Conservation (phyloP, 1,140 invertebrate species). For the Coenobita brevimanus region DNA sequence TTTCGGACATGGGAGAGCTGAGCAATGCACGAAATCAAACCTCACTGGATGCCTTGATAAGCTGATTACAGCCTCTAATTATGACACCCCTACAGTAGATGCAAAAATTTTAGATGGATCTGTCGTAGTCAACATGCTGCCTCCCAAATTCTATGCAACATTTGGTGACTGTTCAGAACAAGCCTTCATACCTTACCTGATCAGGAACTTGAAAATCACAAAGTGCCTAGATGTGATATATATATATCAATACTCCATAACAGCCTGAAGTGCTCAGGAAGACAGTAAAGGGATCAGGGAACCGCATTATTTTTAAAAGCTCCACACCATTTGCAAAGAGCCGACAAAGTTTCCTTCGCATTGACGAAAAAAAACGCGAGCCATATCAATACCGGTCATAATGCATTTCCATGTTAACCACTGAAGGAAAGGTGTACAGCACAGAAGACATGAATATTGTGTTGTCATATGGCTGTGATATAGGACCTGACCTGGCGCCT, state of each 20-base stretch:
- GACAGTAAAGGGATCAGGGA: background rate
- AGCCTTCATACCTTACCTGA: too few species aligned
- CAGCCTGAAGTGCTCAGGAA: background rate
- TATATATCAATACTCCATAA: background rate
- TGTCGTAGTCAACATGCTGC: too few species aligned
- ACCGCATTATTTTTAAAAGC: too few species aligned
- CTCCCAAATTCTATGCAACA: too few species aligned
- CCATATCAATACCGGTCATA: background rate
- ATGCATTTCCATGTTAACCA: background rate
- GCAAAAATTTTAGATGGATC: too few species aligned
- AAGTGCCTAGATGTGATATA: background rate
- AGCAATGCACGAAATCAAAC: background rate
- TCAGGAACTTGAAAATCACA: background rate
- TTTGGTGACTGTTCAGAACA: too few species aligned
- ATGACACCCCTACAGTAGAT: too few species aligned
- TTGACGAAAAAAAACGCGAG: background rate
- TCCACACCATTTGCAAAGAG: too few species aligned
- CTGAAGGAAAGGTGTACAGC: slow-evolving; percentile 1
- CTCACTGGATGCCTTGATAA: background rate
- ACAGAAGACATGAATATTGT: background rate
- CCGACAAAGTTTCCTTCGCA: too few species aligned
- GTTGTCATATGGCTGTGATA: too few species aligned
- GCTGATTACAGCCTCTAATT: too few species aligned
- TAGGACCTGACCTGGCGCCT: background rate
- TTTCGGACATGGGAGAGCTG: background rate